A percentile compares a stretch with the other conserved stretches of the same genome.
phyloP scores from a whole-genome alignment of 2,113 vertebrate species.

The Empidonax alnorum region DNA sequence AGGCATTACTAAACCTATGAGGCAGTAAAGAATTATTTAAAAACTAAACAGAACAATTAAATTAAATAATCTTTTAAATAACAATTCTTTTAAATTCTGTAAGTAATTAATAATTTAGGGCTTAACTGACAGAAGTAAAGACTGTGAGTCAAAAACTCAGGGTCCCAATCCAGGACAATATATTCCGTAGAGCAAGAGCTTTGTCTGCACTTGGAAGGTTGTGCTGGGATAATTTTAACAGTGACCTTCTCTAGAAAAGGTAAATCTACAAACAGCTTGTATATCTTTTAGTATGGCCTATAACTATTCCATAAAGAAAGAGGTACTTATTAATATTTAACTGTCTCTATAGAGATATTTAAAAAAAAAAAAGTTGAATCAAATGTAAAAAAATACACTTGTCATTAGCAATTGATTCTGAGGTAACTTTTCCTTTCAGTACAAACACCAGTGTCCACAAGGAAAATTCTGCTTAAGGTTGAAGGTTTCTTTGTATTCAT shows the following conservation, averaged over 20 bases:
- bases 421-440: neutral
- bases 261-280: neutral
- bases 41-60: neutral
- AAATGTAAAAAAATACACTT: neutral
- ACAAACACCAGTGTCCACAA: neutral
- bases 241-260: neutral
- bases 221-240: neutral
- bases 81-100: neutral
- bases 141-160: neutral
- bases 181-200: neutral
- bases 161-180: neutral
- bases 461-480: neutral
- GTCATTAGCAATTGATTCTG: neutral
- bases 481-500: neutral
- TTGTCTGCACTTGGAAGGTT: neutral
- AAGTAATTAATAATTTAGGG: neutral
- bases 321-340: neutral
- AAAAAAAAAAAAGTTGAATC: neutral
- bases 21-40: neutral
- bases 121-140: neutral
- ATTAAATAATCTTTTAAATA: neutral
- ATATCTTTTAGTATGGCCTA: neutral
- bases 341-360: accelerated
- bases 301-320: neutral
- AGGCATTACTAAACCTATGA: neutral